Evolutionary conservation across 2,888 invertebrate genomes (phyloP).

Genomic region (Leptopilina myrica): DNA sequence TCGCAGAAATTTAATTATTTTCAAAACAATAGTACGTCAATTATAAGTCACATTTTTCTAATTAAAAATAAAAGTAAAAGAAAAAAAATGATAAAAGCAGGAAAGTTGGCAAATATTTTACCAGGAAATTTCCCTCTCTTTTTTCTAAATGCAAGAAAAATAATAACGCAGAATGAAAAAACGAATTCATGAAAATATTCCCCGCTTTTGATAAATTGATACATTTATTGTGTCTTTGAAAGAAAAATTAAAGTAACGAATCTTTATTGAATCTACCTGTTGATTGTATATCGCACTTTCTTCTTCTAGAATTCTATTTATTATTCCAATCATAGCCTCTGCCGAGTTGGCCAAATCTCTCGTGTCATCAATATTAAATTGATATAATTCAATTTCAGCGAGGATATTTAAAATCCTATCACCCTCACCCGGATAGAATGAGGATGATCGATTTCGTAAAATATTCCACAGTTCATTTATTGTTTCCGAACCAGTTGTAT

Average conservation of each 20-base stretch:
- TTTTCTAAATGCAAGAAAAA: no score
- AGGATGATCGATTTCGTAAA: constrained; percentile 76
- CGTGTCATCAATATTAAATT: constrained; percentile 74
- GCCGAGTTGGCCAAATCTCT: constrained; percentile 79
- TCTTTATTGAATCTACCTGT: constrained; percentile 78
- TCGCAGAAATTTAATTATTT: no score
- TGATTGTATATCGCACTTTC: constrained; percentile 85
- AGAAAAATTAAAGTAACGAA: not conserved
- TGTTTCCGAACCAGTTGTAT: constrained; percentile 79
- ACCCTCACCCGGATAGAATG: constrained; percentile 83
- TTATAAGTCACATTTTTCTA: no score
- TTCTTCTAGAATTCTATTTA: constrained; percentile 82
- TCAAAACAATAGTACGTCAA: no score
- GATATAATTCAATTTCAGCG: constrained; percentile 80
- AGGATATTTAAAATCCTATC: constrained; percentile 81
- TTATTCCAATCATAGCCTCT: constrained; percentile 80
- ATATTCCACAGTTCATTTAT: constrained; percentile 79
- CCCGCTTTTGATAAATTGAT: not conserved
- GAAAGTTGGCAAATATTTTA: no score
- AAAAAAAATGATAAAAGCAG: no score
- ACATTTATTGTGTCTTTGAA: not conserved
- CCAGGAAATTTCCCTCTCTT: no score
- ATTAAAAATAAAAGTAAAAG: no score
- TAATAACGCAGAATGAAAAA: not conserved
- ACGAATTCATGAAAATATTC: not conserved